Conservation (phyloP, 2,113 vertebrate genomes). For the Ptychochromis oligacanthus region DNA sequence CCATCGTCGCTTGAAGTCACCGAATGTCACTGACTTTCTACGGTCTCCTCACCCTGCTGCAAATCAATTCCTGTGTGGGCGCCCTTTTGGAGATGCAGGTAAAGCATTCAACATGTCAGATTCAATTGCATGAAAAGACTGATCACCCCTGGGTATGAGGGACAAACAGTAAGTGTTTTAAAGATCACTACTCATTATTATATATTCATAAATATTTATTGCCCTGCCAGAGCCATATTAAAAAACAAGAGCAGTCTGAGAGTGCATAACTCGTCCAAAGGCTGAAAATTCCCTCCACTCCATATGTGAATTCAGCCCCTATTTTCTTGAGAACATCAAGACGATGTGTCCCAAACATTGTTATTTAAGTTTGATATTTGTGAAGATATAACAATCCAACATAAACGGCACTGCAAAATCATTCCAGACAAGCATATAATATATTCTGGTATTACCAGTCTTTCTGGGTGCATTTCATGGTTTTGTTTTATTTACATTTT, state of each 20-base stretch:
- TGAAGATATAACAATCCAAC: not conserved
- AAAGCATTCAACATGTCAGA: not conserved
- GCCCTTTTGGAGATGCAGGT: too few species aligned
- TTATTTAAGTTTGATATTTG: not conserved
- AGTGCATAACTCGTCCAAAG: not conserved
- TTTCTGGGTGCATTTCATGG: not conserved
- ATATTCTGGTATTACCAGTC: rapidly evolving
- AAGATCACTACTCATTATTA: not conserved
- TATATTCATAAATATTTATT: not conserved
- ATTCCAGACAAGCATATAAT: not conserved
- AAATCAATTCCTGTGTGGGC: not conserved
- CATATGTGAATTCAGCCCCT: not conserved
- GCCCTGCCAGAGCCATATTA: not conserved
- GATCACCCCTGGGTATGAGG: not conserved
- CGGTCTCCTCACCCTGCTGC: too few species aligned
- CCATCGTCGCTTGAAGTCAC: too few species aligned
- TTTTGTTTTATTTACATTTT: not conserved
- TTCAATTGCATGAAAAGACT: too few species aligned
- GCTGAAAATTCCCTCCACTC: not conserved
- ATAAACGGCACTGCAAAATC: not conserved
- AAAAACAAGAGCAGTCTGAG: too few species aligned
- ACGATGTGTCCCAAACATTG: not conserved
- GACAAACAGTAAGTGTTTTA: not conserved
- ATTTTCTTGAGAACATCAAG: not conserved
- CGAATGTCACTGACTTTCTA: too few species aligned